Conservation (phyloP, 2,888 invertebrate genomes). For the Celastrina argiolus region DNA sequence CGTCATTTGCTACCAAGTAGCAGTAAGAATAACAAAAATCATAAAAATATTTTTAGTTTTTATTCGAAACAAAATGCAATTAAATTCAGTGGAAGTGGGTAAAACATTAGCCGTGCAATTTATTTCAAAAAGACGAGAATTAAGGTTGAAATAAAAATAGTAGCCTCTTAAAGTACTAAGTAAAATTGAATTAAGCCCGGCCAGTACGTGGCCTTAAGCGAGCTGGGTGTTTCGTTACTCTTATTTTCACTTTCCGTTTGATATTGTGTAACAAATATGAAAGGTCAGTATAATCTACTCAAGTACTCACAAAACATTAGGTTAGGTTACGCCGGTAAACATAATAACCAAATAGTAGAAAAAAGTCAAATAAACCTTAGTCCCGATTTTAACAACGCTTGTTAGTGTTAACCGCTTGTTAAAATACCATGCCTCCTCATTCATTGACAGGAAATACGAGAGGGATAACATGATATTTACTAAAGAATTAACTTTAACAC, state of each 20-base stretch:
- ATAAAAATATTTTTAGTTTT: neutral
- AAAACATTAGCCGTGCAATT: conserved; percentile 19
- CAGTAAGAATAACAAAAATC: neutral
- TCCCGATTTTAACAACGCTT: too few relatives aligned
- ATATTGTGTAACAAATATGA: neutral
- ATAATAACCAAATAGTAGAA: neutral
- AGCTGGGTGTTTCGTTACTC: conserved; percentile 3
- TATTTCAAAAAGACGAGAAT: conserved; percentile 14
- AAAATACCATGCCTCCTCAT: too few relatives aligned
- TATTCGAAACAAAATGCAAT: neutral
- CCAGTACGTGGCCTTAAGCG: conserved; percentile 18
- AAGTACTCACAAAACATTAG: neutral
- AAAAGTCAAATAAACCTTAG: neutral
- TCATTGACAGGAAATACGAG: too few relatives aligned
- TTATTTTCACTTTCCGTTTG: conserved; percentile 6
- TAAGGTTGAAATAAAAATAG: conserved; percentile 21
- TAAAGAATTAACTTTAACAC: too few relatives aligned
- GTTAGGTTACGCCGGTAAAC: neutral
- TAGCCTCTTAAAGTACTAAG: conserved; percentile 15
- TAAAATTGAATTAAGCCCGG: conserved; percentile 18
- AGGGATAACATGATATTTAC: too few relatives aligned
- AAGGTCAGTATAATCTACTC: neutral
- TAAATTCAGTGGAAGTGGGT: conserved; percentile 3
- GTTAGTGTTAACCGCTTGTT: too few relatives aligned
- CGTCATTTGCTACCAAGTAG: neutral